Percentiles rank a stretch among this genome's conserved stretches.
phyloP scores from a whole-genome alignment of 2,113 vertebrate species.

The Gracilinanus agilis region DNA sequence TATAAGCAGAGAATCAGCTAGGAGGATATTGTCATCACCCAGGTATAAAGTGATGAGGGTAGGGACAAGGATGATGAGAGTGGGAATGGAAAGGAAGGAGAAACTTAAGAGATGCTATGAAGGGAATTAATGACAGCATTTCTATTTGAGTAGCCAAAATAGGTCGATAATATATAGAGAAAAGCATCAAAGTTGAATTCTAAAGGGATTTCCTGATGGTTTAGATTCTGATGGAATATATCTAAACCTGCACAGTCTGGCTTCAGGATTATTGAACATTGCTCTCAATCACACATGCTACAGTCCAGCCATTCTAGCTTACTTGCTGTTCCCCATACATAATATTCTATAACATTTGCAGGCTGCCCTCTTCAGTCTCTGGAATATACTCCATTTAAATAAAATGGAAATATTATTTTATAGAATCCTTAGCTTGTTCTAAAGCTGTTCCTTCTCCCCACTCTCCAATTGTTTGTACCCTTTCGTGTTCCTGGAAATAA shows the following conservation, averaged over 20 bases:
- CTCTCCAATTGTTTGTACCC: not conserved
- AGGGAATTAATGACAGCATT: not conserved
- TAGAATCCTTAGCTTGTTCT: not conserved
- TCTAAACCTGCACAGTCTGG: not conserved
- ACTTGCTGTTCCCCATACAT: not conserved
- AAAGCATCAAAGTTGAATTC: not conserved
- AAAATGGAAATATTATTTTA: too few relatives aligned
- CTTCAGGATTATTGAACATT: not conserved
- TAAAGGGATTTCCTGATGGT: not conserved
- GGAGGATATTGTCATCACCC: not conserved
- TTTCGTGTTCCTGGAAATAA: not conserved
- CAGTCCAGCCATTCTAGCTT: not conserved
- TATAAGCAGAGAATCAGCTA: not conserved
- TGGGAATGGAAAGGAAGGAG: not conserved
- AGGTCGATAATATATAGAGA: not conserved
- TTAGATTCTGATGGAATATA: not conserved
- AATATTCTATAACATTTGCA: not conserved
- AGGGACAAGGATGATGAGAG: not conserved
- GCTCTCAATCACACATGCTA: not conserved
- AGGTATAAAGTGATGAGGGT: not conserved
- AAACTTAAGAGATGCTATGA: not conserved
- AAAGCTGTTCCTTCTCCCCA: not conserved
- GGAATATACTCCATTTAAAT: not conserved
- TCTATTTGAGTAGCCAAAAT: not conserved
- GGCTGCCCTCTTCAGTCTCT: not conserved